Conservation (phyloP, 1,140 invertebrate genomes). For the Oppia nitens region DNA sequence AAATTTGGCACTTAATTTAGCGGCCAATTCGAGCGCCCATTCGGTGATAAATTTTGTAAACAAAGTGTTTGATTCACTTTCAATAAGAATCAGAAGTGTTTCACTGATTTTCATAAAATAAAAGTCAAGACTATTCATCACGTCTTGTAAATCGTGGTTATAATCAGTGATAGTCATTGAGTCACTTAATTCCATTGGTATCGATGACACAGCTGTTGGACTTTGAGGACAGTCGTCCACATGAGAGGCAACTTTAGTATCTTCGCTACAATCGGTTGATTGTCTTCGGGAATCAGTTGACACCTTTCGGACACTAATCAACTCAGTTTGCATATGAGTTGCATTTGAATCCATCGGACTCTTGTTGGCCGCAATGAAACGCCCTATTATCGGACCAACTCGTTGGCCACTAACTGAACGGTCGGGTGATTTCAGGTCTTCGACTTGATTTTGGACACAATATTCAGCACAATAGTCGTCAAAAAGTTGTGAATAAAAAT, state of each 20-base stretch:
- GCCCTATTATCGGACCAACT: not conserved
- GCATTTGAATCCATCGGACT: not conserved
- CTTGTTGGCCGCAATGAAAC: not conserved
- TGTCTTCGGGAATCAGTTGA: not conserved
- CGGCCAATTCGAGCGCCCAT: constrained; percentile 5
- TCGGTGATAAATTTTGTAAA: not conserved
- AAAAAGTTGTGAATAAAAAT: constrained; percentile 10
- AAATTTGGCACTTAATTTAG: constrained; percentile 2
- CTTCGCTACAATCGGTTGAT: not conserved
- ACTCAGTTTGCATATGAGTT: not conserved
- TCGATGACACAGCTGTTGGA: not conserved
- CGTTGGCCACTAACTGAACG: not conserved
- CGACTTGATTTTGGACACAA: constrained; percentile 3
- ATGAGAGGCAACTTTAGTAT: not conserved
- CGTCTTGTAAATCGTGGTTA: not conserved
- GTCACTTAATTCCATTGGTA: not conserved
- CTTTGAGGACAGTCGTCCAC: constrained; percentile 8
- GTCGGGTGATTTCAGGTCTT: not conserved
- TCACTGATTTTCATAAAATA: not conserved
- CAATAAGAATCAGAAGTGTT: not conserved
- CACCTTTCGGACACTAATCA: not conserved
- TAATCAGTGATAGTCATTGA: not conserved
- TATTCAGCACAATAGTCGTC: constrained; percentile 9
- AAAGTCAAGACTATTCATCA: constrained; percentile 4
- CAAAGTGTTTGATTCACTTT: not conserved